Percentiles rank a stretch among this genome's conserved stretches.
Conservation (phyloP, 2,113 vertebrate species). For the Anarrhichthys ocellatus region DNA sequence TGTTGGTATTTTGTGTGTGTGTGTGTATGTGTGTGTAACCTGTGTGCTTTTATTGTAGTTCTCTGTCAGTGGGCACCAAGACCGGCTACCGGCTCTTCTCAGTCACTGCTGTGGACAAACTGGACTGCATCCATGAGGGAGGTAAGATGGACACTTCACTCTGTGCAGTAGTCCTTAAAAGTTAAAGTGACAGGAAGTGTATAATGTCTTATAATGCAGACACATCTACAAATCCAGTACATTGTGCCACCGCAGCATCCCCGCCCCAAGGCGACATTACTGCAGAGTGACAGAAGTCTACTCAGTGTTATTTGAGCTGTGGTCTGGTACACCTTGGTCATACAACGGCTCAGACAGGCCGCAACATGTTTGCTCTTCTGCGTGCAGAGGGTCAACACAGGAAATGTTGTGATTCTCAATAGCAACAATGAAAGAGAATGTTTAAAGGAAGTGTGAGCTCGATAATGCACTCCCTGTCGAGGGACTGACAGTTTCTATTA, state of each 20-base stretch:
- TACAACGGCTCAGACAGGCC: neutral
- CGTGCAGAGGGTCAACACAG: neutral
- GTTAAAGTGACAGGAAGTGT: neutral
- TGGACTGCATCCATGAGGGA: constrained; percentile 95
- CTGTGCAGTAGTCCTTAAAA: neutral
- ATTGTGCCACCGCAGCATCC: constrained; percentile 3
- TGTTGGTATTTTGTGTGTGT: neutral
- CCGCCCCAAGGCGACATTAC: neutral
- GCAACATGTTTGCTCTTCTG: constrained; percentile 28
- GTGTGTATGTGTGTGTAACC: neutral
- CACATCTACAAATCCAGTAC: neutral
- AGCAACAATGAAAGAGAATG: constrained; percentile 16
- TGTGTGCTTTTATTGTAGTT: constrained; percentile 77
- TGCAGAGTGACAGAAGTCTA: neutral
- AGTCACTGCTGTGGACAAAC: constrained; percentile 92
- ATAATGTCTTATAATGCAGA: no score
- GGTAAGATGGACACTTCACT: constrained; percentile 80
- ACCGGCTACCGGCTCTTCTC: constrained; percentile 94
- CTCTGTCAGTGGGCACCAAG: constrained; percentile 93
- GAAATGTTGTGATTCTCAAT: constrained; percentile 3
- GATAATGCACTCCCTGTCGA: neutral
- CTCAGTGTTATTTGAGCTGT: constrained; percentile 5
- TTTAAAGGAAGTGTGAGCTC: constrained; percentile 13
- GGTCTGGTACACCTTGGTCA: constrained; percentile 27
- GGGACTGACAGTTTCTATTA: neutral